Evolutionary conservation across 1,140 invertebrate genomes (phyloP).

Genomic region (Cydia pomonella): DNA sequence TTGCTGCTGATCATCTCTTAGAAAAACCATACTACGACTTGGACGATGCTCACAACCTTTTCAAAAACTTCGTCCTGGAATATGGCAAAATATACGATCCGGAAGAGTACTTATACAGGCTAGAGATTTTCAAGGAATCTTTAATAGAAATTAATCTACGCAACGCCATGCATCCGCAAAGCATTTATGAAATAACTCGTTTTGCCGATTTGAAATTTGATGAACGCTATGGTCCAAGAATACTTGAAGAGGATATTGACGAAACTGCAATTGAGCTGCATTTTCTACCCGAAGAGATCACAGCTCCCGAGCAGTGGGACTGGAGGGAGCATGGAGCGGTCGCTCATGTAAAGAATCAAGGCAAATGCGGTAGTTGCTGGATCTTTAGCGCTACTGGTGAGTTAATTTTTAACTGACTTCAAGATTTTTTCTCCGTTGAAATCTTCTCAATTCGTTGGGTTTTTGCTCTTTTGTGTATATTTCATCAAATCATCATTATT

Average conservation of each 20-base stretch:
- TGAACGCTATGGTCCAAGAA: background rate
- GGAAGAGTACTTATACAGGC: background rate
- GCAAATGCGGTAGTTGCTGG: background rate
- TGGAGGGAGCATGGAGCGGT: background rate
- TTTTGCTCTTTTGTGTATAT: too few species aligned
- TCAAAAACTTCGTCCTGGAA: background rate
- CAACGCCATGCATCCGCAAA: background rate
- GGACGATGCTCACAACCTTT: background rate
- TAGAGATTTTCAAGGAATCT: background rate
- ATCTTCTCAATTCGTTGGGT: too few species aligned
- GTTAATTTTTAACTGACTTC: background rate
- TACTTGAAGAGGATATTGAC: too few species aligned
- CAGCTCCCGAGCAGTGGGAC: background rate
- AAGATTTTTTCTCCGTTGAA: too few species aligned
- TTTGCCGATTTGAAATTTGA: background rate
- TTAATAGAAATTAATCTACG: background rate
- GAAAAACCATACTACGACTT: conserved; percentile 20
- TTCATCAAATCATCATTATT: too few species aligned
- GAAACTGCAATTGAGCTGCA: background rate
- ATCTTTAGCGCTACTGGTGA: conserved; percentile 3
- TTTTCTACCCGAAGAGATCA: background rate
- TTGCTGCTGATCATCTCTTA: too few species aligned
- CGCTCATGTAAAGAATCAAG: background rate
- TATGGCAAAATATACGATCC: background rate
- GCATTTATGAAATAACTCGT: background rate